phyloP scores from a whole-genome alignment of 1,140 invertebrate species.

The Ceratoteleas bidentatus region DNA sequence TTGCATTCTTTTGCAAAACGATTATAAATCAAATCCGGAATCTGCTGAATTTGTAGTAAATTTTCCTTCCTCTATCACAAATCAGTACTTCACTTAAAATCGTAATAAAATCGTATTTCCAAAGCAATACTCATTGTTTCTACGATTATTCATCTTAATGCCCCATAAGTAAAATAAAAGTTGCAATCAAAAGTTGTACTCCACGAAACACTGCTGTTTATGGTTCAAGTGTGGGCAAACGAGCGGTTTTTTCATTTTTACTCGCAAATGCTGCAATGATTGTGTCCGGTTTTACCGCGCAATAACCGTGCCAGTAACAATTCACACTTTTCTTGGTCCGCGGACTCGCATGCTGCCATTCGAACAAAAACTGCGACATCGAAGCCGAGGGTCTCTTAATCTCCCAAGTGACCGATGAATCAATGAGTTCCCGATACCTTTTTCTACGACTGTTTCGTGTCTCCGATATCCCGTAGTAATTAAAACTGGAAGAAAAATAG shows the following conservation, averaged over 20 bases:
- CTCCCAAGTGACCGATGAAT: constrained; percentile 31
- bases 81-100: too few species aligned
- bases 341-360: not conserved
- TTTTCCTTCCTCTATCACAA: too few species aligned
- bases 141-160: too few species aligned
- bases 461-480: constrained; percentile 23
- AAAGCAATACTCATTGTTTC: too few species aligned
- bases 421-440: constrained; percentile 21
- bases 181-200: too few species aligned
- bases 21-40: too few species aligned
- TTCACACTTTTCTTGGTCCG: constrained; percentile 3
- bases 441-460: constrained; percentile 29
- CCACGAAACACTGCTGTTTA: not conserved
- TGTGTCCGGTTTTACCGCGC: not conserved
- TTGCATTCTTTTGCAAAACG: too few species aligned
- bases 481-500: constrained; percentile 30
- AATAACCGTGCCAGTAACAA: constrained; percentile 4
- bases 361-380: constrained; percentile 17
- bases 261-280: not conserved
- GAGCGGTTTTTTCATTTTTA: not conserved
- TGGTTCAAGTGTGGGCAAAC: not conserved
- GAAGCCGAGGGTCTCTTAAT: constrained; percentile 27
- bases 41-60: too few species aligned
- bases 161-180: too few species aligned
- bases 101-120: too few species aligned